Percentiles rank a stretch among this genome's conserved stretches.
phyloP scores from a whole-genome alignment of 2,888 invertebrate species.

The Cryptus armator region DNA sequence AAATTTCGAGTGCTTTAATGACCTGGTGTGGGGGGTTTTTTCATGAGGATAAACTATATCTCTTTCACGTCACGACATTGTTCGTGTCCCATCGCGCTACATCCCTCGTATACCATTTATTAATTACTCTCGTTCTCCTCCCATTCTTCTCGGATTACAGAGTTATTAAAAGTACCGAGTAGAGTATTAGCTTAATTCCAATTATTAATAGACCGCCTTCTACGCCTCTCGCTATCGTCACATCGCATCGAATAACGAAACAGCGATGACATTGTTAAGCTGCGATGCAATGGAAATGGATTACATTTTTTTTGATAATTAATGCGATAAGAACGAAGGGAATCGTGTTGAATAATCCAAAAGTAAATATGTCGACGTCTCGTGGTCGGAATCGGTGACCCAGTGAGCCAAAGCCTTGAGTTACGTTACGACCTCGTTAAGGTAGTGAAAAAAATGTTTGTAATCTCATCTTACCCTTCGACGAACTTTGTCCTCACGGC shows the following conservation, averaged over 20 bases:
- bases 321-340: neutral
- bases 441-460: neutral
- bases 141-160: slow-evolving; percentile 24
- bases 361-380: neutral
- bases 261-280: too few species aligned
- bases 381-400: neutral
- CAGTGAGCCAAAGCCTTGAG: neutral
- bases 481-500: neutral
- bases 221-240: neutral
- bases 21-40: neutral
- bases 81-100: neutral
- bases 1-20: neutral
- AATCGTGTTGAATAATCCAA: too few species aligned
- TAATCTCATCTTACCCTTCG: neutral
- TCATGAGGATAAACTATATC: neutral
- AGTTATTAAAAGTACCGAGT: slow-evolving; percentile 29
- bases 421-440: neutral
- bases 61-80: neutral
- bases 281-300: too few species aligned
- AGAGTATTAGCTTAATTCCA: slow-evolving; percentile 24
- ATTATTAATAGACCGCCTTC: slow-evolving; percentile 44
- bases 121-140: slow-evolving; percentile 24
- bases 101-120: slow-evolving; percentile 22
- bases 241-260: neutral
- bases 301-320: too few species aligned